phyloP scores from a whole-genome alignment of 2,888 invertebrate genomes.

The Unio pictorum region DNA sequence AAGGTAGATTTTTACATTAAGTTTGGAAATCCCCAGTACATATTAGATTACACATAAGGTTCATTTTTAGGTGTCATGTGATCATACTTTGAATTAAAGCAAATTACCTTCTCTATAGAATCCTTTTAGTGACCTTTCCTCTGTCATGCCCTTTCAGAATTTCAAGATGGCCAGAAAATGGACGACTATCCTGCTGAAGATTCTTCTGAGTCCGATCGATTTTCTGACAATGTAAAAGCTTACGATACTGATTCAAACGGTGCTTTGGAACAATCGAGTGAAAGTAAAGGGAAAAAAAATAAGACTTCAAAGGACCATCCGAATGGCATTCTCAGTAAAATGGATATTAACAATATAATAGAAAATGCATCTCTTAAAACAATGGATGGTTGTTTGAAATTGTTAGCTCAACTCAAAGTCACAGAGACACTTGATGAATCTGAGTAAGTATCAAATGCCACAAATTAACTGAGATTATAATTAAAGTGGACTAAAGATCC shows the following conservation, averaged over 20 bases:
- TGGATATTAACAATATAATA: constrained; percentile 50
- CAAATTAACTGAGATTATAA: too few relatives aligned
- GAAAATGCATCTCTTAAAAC: constrained; percentile 53
- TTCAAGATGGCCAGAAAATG: too few relatives aligned
- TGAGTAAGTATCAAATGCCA: constrained; percentile 55
- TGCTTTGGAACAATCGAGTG: not conserved
- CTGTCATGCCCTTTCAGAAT: too few relatives aligned
- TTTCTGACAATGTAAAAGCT: not conserved
- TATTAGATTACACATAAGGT: too few relatives aligned
- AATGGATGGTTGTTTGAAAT: constrained; percentile 62
- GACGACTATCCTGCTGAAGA: too few relatives aligned
- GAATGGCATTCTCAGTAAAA: constrained; percentile 26
- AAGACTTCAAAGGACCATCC: constrained; percentile 12
- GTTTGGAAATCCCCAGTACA: too few relatives aligned
- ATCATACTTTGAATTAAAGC: too few relatives aligned
- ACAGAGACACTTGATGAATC: constrained; percentile 60
- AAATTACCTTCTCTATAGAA: too few relatives aligned
- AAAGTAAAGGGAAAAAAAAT: constrained; percentile 5
- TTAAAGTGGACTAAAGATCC: not conserved
- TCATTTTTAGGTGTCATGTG: too few relatives aligned
- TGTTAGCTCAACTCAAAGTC: constrained; percentile 61
- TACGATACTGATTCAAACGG: not conserved
- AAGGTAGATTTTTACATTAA: too few relatives aligned
- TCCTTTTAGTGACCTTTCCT: too few relatives aligned
- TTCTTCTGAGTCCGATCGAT: too few relatives aligned